Conservation (phyloP, 37 sponge, comb jelly and placozoan genomes). For the Mnemiopsis leidyi region DNA sequence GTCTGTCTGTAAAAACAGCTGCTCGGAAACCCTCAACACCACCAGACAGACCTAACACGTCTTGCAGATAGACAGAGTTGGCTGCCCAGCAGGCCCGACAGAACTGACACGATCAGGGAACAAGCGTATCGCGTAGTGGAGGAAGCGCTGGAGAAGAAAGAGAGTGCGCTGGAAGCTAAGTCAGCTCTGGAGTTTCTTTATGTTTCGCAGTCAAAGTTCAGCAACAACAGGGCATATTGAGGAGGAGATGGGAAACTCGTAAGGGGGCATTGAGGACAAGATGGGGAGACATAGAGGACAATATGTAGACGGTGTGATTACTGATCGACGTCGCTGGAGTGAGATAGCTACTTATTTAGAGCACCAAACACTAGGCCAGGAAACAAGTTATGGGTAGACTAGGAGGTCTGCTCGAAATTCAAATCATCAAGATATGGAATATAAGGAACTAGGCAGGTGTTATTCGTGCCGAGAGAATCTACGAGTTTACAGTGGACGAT, state of each 20-base stretch:
- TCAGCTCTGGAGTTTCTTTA: background rate
- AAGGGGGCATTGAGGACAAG: background rate
- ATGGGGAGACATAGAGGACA: background rate
- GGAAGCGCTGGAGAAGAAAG: background rate
- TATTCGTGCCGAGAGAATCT: background rate
- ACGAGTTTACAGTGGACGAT: background rate
- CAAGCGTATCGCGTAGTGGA: background rate
- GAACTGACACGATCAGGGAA: background rate
- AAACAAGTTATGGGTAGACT: background rate
- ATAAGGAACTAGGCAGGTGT: background rate
- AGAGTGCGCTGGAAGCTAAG: background rate
- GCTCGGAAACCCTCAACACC: background rate
- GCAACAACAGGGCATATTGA: background rate
- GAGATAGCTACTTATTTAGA: background rate
- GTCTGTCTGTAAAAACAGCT: background rate
- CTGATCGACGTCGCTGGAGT: background rate
- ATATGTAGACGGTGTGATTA: background rate
- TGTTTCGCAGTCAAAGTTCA: background rate
- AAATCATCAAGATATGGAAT: background rate
- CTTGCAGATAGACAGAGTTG: too few species aligned
- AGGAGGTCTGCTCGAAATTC: background rate
- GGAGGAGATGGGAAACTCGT: background rate
- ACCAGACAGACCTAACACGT: too few species aligned
- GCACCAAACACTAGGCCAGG: background rate
- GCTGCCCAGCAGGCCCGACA: background rate